Base-by-base conservation (phyloP, 2,888 invertebrate genomes). In the Augiades crinisus region DNA sequence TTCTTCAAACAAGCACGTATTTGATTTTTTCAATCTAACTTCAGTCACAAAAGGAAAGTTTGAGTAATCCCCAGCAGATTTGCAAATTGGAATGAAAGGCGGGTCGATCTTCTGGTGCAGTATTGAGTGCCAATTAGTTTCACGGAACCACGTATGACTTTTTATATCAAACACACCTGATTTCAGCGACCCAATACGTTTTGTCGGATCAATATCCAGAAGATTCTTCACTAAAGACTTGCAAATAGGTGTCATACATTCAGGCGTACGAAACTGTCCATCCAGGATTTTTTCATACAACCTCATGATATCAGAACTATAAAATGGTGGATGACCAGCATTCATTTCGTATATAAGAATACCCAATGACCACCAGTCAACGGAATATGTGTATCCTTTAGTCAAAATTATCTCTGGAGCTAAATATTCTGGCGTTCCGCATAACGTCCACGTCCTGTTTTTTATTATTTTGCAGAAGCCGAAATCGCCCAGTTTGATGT, bases 361-460 rank as follows among this genome's bases (percentile, higher is more conserved):
- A 0, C 96, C 99, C 37, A 96, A 91, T 0, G 98, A 94, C 98
- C 98, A 99, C 97, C 98, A 99, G 72, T 99, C 99, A 0, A 97
- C 98, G 0, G 96, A 93, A 67, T 92, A 94, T 27, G 96, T 94
- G 81, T 99, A 98, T 0, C 98, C 98, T 78, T 96, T 96, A 24
- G 94, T 94, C 60, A 96, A 90, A 60, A 98, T 96, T 14, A 95
- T 93, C 84, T 98, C 98, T 0, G 97, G 97, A 0, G 99, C 98
- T 55, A 99, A 85, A 81, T 99, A 99, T 80, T 99, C 98, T 0
- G 99, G 98, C 0, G 99, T 99, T 0, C 98, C 98, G 75, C 98
- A 98, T 47, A 98, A 78, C 0, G 97, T 98, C 93, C 96, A 96
- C 0, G 98, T 98, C 61, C 98, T 88, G 4, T 88, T 86, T 58